Percentiles rank a stretch among this genome's conserved stretches.
Conservation (phyloP, 2,113 vertebrate genomes). For the Ifrita kowaldi region DNA sequence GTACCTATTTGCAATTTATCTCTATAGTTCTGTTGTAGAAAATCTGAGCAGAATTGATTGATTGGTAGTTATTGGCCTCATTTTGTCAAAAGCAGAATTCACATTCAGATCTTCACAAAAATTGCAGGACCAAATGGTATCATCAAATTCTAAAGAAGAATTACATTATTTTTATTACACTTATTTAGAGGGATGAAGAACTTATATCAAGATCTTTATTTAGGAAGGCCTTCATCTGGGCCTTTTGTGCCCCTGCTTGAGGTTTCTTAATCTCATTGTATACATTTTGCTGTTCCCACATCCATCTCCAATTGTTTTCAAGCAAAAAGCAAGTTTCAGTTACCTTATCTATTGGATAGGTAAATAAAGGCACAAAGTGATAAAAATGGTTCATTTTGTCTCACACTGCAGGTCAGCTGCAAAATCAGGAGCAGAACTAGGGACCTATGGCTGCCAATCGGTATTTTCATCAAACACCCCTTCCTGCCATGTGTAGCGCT, state of each 20-base stretch:
- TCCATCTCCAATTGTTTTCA: not conserved
- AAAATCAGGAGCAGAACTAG: not conserved
- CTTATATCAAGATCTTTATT: not conserved
- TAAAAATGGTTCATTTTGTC: not conserved
- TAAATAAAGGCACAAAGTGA: not conserved
- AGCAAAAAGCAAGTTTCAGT: not conserved
- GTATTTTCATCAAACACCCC: not conserved
- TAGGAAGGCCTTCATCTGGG: not conserved
- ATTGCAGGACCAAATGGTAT: not conserved
- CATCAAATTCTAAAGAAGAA: not conserved
- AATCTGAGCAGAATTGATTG: not conserved
- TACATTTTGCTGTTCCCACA: not conserved
- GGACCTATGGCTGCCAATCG: not conserved
- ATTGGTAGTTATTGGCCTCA: not conserved
- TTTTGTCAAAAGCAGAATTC: not conserved
- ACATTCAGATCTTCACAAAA: not conserved
- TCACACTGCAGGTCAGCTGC: not conserved
- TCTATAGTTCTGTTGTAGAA: not conserved
- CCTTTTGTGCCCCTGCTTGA: not conserved
- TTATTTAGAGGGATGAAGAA: not conserved
- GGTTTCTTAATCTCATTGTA: not conserved
- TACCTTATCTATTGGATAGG: not conserved
- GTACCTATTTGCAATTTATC: not conserved
- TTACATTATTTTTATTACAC: not conserved
- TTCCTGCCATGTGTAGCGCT: not conserved